Percentiles rank a stretch among this genome's conserved stretches.
phyloP scores from a whole-genome alignment of 2,888 invertebrate species.

The Drosophila demipolita region DNA sequence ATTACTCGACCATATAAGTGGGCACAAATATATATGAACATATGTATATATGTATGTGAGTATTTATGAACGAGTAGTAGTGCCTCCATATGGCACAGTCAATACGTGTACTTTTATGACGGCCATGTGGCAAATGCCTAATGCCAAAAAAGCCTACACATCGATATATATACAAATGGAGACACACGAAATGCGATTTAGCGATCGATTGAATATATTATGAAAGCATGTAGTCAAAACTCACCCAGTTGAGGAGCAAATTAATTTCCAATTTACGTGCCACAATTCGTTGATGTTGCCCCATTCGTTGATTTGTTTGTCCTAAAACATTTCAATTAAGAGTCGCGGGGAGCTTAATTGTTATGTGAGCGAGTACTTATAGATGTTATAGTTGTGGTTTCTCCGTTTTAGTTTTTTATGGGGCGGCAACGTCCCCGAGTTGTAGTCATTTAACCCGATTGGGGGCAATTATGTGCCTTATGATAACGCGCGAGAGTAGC shows the following conservation, averaged over 20 bases:
- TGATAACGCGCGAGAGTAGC: conserved; percentile 59
- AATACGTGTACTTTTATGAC: conserved; percentile 58
- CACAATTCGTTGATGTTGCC: conserved; percentile 28
- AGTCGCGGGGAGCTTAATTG: conserved; percentile 65
- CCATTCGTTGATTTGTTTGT: conserved; percentile 58
- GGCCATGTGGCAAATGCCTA: conserved; percentile 69
- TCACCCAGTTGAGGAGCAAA: conserved; percentile 53
- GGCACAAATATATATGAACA: conserved; percentile 4
- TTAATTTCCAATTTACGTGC: conserved; percentile 50
- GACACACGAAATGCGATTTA: background rate
- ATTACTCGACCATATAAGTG: conserved; percentile 63
- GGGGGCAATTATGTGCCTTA: conserved; percentile 76
- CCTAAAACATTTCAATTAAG: conserved; percentile 74
- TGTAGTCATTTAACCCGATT: conserved; percentile 77
- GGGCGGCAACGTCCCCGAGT: conserved; percentile 57
- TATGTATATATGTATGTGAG: conserved; percentile 1
- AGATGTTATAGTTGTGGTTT: conserved; percentile 20
- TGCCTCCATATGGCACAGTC: conserved; percentile 39
- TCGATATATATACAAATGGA: background rate
- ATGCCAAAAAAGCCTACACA: conserved; percentile 39
- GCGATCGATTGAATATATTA: background rate
- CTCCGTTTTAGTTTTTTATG: conserved; percentile 20
- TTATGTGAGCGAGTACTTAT: conserved; percentile 45
- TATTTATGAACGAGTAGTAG: conserved; percentile 11
- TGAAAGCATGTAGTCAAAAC: conserved; percentile 31